Evolutionary conservation across 2,797 vertebrate genomes (phyloP).

Genomic region (Amphiprion clarkii): DNA sequence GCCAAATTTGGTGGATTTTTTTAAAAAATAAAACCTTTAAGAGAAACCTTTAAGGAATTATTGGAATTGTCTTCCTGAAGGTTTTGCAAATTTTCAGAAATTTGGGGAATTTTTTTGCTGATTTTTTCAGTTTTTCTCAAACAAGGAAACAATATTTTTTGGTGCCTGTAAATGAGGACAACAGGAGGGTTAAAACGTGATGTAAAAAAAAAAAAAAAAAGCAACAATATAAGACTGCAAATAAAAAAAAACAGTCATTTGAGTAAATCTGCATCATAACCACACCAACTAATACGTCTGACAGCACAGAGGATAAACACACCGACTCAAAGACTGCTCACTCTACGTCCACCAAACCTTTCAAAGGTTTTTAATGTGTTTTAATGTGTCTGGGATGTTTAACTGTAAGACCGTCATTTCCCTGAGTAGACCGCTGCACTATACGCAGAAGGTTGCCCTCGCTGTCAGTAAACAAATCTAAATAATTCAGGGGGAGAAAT

Average conservation of each 20-base stretch:
- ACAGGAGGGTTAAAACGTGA: not conserved
- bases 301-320: not conserved
- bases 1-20: too few relatives aligned
- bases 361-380: constrained; percentile 57
- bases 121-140: too few relatives aligned
- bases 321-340: not conserved
- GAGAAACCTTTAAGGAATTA: too few relatives aligned
- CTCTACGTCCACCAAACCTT: constrained; percentile 37
- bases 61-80: too few relatives aligned
- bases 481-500: constrained; percentile 67
- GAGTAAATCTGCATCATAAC: not conserved
- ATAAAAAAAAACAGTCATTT: not conserved
- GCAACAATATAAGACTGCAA: not conserved
- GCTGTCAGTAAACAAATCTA: constrained; percentile 66
- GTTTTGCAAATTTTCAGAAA: too few relatives aligned
- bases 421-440: constrained; percentile 52
- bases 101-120: too few relatives aligned
- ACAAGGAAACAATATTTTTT: too few relatives aligned
- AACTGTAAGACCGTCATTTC: constrained; percentile 43
- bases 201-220: not conserved
- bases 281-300: not conserved
- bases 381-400: constrained; percentile 65
- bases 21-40: too few relatives aligned
- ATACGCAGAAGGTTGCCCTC: constrained; percentile 18
- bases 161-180: too few relatives aligned